Percentiles rank a stretch among this genome's conserved stretches.
These are phyloP conservation scores for Disparrhopalites patrizii DNA, from an alignment of 2,888 invertebrate species.

Conservation along the genomic window DNA sequence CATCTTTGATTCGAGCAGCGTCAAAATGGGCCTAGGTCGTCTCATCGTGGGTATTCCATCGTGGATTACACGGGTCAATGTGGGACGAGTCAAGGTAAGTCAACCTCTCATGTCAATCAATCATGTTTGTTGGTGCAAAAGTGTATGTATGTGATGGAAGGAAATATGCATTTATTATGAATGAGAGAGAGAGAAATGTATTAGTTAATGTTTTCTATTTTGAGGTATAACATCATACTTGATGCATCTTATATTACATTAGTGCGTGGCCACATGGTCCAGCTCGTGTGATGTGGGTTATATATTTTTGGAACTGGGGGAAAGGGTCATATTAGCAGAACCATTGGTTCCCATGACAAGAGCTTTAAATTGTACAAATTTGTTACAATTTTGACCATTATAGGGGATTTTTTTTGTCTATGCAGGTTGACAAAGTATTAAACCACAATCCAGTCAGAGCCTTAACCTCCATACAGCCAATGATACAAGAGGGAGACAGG, in stretches of 20 bases:
- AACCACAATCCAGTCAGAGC: conserved; percentile 5
- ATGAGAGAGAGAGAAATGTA: too few relatives aligned
- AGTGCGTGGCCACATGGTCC: too few relatives aligned
- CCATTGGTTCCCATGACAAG: background rate
- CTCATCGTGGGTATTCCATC: conserved; percentile 10
- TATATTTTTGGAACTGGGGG: too few relatives aligned
- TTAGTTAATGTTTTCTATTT: background rate
- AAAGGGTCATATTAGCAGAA: too few relatives aligned
- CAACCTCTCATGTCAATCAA: too few relatives aligned
- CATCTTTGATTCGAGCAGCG: background rate
- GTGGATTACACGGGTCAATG: conserved; percentile 13
- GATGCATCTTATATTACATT: too few relatives aligned
- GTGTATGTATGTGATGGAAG: background rate
- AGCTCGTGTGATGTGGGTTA: too few relatives aligned
- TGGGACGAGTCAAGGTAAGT: conserved; percentile 16
- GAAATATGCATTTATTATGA: background rate
- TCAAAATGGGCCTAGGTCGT: conserved; percentile 17
- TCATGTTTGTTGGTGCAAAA: too few relatives aligned
- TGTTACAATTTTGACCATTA: background rate
- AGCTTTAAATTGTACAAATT: background rate
- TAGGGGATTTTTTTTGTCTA: background rate
- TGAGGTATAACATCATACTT: too few relatives aligned
- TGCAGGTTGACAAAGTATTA: conserved; percentile 16
- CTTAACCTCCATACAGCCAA: conserved; percentile 18
- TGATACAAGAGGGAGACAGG: conserved; percentile 13